phyloP scores from a whole-genome alignment of 2,113 vertebrate species.

The Paralichthys olivaceus region DNA sequence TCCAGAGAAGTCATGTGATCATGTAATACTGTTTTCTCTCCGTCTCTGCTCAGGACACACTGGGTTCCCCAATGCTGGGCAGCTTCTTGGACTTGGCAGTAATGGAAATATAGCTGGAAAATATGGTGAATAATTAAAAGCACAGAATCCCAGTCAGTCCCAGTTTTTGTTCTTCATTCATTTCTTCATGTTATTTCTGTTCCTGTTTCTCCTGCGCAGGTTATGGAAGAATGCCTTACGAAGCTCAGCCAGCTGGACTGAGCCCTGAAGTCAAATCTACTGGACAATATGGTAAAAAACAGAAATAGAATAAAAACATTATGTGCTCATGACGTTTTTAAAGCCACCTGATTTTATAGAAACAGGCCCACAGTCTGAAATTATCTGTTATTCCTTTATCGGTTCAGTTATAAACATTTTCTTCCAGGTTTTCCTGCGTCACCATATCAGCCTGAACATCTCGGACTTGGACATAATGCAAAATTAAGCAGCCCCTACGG shows the following conservation, averaged over 20 bases:
- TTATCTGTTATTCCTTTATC: not conserved
- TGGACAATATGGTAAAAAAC: constrained; percentile 64
- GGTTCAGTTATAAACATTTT: not conserved
- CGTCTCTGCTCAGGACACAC: constrained; percentile 57
- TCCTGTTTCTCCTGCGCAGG: constrained; percentile 45
- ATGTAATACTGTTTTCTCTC: not conserved
- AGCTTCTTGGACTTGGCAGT: constrained; percentile 47
- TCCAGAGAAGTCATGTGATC: not conserved
- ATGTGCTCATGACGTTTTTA: too few relatives aligned
- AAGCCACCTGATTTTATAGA: too few relatives aligned
- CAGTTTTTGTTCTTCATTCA: not conserved
- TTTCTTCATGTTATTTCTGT: not conserved
- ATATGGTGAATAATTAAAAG: constrained; percentile 51
- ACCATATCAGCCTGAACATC: constrained; percentile 47
- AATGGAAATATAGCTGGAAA: constrained; percentile 57
- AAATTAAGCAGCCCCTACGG: constrained; percentile 51
- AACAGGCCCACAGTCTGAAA: not conserved
- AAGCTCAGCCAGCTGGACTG: constrained; percentile 65
- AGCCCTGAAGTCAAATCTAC: constrained; percentile 54
- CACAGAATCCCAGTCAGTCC: not conserved
- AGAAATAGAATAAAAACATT: not conserved
- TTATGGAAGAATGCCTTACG: constrained; percentile 71
- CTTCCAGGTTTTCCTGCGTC: constrained; percentile 42
- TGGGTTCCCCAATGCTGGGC: constrained; percentile 44
- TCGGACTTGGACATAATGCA: constrained; percentile 34